These are phyloP conservation scores for Penaeus monodon DNA, from an alignment of 2,888 invertebrate species.

Conservation along the genomic window DNA sequence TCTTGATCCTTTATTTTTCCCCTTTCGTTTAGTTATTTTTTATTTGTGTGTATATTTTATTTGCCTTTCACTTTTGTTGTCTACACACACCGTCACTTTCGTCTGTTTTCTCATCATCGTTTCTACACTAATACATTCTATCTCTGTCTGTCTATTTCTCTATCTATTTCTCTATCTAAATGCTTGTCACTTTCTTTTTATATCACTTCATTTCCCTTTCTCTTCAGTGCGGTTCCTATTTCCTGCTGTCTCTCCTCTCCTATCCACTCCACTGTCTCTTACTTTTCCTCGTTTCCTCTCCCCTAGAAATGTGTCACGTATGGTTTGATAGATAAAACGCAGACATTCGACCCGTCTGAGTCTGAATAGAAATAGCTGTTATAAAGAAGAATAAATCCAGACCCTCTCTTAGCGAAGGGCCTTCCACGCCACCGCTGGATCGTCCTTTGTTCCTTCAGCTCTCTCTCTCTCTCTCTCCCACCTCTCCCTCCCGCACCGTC, in stretches of 20 bases:
- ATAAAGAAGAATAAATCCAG: too few relatives aligned
- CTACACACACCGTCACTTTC: neutral
- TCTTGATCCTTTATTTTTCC: neutral
- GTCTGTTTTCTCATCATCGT: neutral
- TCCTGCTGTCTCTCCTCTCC: slow-evolving; percentile 7
- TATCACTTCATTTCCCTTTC: neutral
- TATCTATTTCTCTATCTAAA: too few relatives aligned
- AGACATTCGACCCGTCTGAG: too few relatives aligned
- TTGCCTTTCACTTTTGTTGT: neutral
- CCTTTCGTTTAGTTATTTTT: neutral
- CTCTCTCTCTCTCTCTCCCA: neutral
- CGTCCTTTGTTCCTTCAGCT: neutral
- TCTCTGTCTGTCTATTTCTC: neutral
- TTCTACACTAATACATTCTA: neutral
- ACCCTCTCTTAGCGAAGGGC: neutral
- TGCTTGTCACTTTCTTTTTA: neutral
- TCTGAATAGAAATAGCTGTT: too few relatives aligned
- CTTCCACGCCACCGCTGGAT: neutral
- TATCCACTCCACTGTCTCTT: neutral
- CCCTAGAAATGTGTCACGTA: too few relatives aligned
- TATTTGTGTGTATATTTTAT: neutral
- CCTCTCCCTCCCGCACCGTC: neutral
- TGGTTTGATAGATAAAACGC: too few relatives aligned
- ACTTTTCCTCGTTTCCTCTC: neutral
- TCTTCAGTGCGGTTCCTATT: neutral